Evolutionary conservation across 2,888 invertebrate genomes (phyloP).

Genomic region (Cantharis rufa): DNA sequence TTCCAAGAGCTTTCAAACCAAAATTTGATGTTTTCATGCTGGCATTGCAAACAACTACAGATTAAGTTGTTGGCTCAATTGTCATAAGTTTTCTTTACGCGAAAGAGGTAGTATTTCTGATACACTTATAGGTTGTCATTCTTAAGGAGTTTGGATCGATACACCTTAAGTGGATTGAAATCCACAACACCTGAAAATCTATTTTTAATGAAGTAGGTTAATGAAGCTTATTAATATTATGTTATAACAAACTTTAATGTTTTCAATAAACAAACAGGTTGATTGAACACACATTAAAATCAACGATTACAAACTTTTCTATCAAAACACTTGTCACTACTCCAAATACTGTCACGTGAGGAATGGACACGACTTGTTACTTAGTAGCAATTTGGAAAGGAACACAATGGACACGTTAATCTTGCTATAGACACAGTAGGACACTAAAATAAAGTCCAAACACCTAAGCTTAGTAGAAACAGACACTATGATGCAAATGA

Average conservation of each 20-base stretch:
- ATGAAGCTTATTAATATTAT: not conserved
- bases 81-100: not conserved
- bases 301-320: not conserved
- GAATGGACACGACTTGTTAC: not conserved
- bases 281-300: not conserved
- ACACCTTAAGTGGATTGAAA: conserved; percentile 12
- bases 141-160: conserved; percentile 13
- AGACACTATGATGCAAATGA: conserved; percentile 28
- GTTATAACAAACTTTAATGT: not conserved
- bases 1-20: not conserved
- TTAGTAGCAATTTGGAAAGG: not conserved
- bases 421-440: conserved; percentile 10
- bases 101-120: not conserved
- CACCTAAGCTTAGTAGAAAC: conserved; percentile 25
- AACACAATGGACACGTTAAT: conserved; percentile 9
- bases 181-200: not conserved
- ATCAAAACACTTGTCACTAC: not conserved
- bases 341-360: conserved; percentile 10
- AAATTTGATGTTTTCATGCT: not conserved
- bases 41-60: not conserved
- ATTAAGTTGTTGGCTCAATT: not conserved
- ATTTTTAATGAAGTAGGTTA: conserved; percentile 15
- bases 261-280: not conserved
- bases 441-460: conserved; percentile 18
- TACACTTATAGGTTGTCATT: conserved; percentile 23